These are phyloP conservation scores for Matsumurasca onukii DNA, from an alignment of 1,140 invertebrate genomes.

Conservation along the genomic window DNA sequence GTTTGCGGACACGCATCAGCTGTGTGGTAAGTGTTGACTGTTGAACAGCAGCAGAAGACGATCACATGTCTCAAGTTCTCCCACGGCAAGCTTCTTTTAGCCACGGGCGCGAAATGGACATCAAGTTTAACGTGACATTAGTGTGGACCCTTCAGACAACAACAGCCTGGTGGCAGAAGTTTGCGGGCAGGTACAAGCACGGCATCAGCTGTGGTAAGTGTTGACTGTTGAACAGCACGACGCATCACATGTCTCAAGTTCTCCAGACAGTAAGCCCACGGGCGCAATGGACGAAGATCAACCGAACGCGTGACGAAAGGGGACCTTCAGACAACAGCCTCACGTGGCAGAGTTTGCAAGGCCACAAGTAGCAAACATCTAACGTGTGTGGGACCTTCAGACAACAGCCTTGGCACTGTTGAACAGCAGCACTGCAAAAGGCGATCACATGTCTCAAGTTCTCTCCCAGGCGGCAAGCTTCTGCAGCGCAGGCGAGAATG, in stretches of 20 bases:
- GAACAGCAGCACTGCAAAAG: too few relatives aligned
- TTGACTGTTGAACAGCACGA: conserved; percentile 82
- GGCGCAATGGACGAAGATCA: conserved; percentile 79
- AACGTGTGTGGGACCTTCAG: too few relatives aligned
- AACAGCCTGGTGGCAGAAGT: conserved; percentile 78
- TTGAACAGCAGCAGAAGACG: too few relatives aligned
- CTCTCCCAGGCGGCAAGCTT: conserved; percentile 73
- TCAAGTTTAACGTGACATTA: conserved; percentile 77
- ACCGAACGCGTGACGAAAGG: conserved; percentile 85
- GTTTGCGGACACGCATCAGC: too few relatives aligned
- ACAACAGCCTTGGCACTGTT: too few relatives aligned
- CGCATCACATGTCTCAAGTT: conserved; percentile 83
- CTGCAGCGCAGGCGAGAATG: conserved; percentile 70
- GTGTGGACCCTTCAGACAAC: conserved; percentile 77
- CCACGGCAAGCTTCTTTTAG: too few relatives aligned
- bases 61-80: too few relatives aligned
- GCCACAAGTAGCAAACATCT: conserved; percentile 97
- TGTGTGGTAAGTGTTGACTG: too few relatives aligned
- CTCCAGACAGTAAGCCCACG: conserved; percentile 71
- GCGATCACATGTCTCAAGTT: conserved; percentile 86
- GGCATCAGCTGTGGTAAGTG: conserved; percentile 93
- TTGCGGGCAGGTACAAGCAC: conserved; percentile 91
- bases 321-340: conserved; percentile 66
- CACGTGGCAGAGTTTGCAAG: conserved; percentile 86
- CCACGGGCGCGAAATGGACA: conserved; percentile 79